Base-by-base conservation (phyloP, 2,797 vertebrate species). In the Phataginus tricuspis region DNA sequence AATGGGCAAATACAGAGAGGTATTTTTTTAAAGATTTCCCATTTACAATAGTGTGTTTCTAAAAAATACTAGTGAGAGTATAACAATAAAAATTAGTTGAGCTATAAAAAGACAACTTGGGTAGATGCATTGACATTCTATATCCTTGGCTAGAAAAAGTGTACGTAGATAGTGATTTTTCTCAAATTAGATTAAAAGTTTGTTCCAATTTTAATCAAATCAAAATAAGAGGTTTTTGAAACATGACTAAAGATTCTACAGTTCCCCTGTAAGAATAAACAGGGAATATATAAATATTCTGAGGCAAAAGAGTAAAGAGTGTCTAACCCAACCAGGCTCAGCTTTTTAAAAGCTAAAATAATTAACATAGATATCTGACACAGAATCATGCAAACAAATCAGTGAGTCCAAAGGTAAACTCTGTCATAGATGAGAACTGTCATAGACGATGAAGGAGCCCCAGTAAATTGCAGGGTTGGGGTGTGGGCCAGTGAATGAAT, bases 221-320 rank as follows among this genome's bases (percentile, higher is more conserved):
- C 11, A 59, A 84, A 83, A 86, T 45, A 83, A 8, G 3, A 93
- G 13, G 21, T 86, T 77, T 95, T 82, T 71, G 27, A 83, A 90
- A 68, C 45, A 69, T 64, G 53, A 87, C 63, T 69, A 45, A 86
- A 75, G 59, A 63, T 45, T 86, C 55, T 90, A 39, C 2, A 49
- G 59, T 89, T 80, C 39, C 23, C 31, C 49, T 84, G 42, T 68
- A 86, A 93, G 45, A 94, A 92, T 71, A 64, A 90, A 93, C 13
- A 71, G 66, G 25, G 23, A 39, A 16, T 71, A 37, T 23, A 55
- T 77, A 16, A 57, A 64, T 86, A 90, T 86, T 71, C 53, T 29
- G 55, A 18, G 27, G n/a, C 2, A 1, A 7, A 4, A 45, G 14
- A 71, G 29, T 9, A 10, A 61, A 51, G 39, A 59, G 6, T 15